phyloP scores from a whole-genome alignment of 2,113 vertebrate genomes.

The Tetrax tetrax region DNA sequence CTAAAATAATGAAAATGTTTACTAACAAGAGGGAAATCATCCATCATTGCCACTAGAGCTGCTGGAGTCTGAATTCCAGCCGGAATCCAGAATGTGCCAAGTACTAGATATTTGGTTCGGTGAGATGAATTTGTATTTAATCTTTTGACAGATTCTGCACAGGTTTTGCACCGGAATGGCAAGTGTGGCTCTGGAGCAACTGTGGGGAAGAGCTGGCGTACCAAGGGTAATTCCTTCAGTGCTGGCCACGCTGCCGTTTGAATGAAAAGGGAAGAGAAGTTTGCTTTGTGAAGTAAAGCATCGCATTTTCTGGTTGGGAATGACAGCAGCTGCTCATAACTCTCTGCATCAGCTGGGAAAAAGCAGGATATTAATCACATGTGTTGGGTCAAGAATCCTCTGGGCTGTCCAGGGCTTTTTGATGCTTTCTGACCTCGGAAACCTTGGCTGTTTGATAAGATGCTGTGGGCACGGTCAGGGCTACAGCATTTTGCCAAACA shows the following conservation, averaged over 20 bases:
- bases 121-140: not conserved
- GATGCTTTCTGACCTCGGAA: not conserved
- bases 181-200: not conserved
- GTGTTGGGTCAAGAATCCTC: not conserved
- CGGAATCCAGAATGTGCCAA: not conserved
- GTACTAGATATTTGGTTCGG: not conserved
- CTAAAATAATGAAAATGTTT: constrained; percentile 7
- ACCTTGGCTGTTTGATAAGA: not conserved
- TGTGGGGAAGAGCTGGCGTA: not conserved
- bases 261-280: not conserved
- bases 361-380: not conserved
- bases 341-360: not conserved
- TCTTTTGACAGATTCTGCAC: not conserved
- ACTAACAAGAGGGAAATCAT: constrained; percentile 9
- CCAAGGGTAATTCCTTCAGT: not conserved
- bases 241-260: not conserved
- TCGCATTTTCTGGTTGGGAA: not conserved
- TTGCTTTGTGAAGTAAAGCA: not conserved
- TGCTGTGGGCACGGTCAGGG: not conserved
- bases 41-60: not conserved
- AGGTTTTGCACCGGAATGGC: not conserved
- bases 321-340: not conserved
- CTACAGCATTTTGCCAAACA: not conserved
- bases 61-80: not conserved
- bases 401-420: not conserved